These are phyloP conservation scores for Drosophila pallidifrons DNA, from an alignment of 1,140 invertebrate species.

Conservation along the genomic window DNA sequence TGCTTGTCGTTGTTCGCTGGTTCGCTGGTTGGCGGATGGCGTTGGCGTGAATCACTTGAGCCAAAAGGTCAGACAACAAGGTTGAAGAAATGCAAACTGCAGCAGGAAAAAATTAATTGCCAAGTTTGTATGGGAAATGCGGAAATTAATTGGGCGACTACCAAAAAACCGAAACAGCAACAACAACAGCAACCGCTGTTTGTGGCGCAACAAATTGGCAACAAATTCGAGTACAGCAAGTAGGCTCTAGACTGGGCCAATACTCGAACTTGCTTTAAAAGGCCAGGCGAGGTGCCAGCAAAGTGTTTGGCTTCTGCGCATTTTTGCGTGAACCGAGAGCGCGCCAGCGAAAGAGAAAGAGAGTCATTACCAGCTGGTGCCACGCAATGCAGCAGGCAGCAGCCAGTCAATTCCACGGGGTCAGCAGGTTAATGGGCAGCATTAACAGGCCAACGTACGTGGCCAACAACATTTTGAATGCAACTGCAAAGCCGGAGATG, in stretches of 20 bases:
- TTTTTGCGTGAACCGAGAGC: slow-evolving; percentile 72
- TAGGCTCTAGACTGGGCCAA: slow-evolving; percentile 42
- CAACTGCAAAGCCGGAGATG: slow-evolving; percentile 24
- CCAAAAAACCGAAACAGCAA: slow-evolving; percentile 35
- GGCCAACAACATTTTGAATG: slow-evolving; percentile 43
- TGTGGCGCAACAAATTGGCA: slow-evolving; percentile 76
- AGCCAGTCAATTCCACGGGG: slow-evolving; percentile 62
- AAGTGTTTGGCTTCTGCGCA: slow-evolving; percentile 77
- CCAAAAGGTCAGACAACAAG: slow-evolving; percentile 80
- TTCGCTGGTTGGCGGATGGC: slow-evolving; percentile 39
- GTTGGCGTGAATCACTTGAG: slow-evolving; percentile 80
- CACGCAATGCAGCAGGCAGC: slow-evolving; percentile 59
- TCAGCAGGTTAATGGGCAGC: slow-evolving; percentile 79
- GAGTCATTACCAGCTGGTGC: slow-evolving; percentile 65
- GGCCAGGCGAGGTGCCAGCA: slow-evolving; percentile 12
- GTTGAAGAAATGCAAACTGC: slow-evolving; percentile 79
- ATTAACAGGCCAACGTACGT: slow-evolving; percentile 74
- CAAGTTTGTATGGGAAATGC: slow-evolving; percentile 77
- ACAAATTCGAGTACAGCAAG: slow-evolving; percentile 64
- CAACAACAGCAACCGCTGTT: slow-evolving; percentile 16
- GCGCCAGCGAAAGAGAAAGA: slow-evolving; percentile 47
- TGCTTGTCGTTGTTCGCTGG: neutral
- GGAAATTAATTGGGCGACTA: slow-evolving; percentile 80
- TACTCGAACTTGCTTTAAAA: slow-evolving; percentile 54
- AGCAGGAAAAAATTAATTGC: slow-evolving; percentile 71